Conservation (phyloP, 2,113 vertebrate genomes). For the Willisornis vidua region DNA sequence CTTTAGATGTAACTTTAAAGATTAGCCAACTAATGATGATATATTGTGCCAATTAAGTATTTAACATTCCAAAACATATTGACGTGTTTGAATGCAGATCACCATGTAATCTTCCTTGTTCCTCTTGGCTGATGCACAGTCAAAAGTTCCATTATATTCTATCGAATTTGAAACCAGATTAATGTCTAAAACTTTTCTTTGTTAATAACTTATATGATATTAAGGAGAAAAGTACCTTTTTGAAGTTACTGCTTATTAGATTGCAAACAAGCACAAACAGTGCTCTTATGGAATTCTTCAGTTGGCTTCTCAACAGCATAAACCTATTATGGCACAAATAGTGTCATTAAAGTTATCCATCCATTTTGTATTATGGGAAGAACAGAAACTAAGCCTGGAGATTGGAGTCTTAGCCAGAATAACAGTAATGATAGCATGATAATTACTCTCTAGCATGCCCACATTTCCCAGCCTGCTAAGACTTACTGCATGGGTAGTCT, state of each 20-base stretch:
- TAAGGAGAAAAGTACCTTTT: not conserved
- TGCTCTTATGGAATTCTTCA: not conserved
- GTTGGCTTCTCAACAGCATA: not conserved
- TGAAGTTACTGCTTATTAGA: not conserved
- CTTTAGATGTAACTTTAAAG: constrained; percentile 15
- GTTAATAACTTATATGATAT: not conserved
- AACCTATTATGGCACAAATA: not conserved
- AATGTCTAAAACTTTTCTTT: constrained; percentile 24
- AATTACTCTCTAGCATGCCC: not conserved
- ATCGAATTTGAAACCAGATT: constrained; percentile 45
- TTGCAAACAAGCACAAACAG: not conserved
- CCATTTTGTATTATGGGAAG: not conserved
- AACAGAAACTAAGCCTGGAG: not conserved
- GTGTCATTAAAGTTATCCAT: not conserved
- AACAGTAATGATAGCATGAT: not conserved
- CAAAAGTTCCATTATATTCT: constrained; percentile 42
- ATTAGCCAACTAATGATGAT: constrained; percentile 31
- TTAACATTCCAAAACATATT: constrained; percentile 57
- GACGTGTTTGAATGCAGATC: constrained; percentile 7
- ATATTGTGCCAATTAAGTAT: constrained; percentile 27
- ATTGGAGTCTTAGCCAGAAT: not conserved
- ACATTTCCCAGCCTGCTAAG: not conserved
- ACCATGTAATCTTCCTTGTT: constrained; percentile 51
- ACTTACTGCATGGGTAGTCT: not conserved
- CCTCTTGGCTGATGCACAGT: constrained; percentile 39